Base-by-base conservation (phyloP, 2,797 vertebrate species). In the Microctenopoma steveboyesi region DNA sequence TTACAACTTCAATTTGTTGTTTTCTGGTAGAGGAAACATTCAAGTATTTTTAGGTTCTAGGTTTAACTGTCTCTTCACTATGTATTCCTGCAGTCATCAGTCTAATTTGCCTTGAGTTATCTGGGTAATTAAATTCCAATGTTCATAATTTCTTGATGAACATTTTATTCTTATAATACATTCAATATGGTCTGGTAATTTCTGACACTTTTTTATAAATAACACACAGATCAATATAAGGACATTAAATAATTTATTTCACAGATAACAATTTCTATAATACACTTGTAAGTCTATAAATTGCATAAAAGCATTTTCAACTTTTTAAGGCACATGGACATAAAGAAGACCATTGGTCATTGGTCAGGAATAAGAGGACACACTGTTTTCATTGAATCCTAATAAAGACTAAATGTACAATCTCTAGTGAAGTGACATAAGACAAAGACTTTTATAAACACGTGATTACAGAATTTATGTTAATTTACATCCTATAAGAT, bases 241-340 rank as follows among this genome's bases (percentile, higher is more conserved):
- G 33, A 66, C 49, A 72, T 75, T 74, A 79, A 72, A 80, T 82
- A 10, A 64, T 86, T 87, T 88, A 87, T 87, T 85, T 81, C 40
- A 71, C 56, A 72, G 4, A 63, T 57, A 68, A 53, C 65, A 45
- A 39, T 73, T 78, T 69, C 69, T 76, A 76, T 79, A 51, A 47
- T 81, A 83, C 82, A 86, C 35, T 50, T 48, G 10, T 18, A 75
- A 62, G 48, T 42, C 56, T 75, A 52, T 52, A 47, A 66, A 68
- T 76, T 62, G 76, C 60, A 66, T 18, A 30, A 60, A 69, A 76
- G 60, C 39, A 63, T 57, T 72, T 46, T 9, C 4, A 48, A 45
- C 18, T 4, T 56, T 57, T 16, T 22, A 74, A 79, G 65, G 60
- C 57, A 65, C 4, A 0, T 65, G 10, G 14, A 53, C 47, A 67